phyloP scores from a whole-genome alignment of 2,113 vertebrate genomes.

The Cisticola juncidis region DNA sequence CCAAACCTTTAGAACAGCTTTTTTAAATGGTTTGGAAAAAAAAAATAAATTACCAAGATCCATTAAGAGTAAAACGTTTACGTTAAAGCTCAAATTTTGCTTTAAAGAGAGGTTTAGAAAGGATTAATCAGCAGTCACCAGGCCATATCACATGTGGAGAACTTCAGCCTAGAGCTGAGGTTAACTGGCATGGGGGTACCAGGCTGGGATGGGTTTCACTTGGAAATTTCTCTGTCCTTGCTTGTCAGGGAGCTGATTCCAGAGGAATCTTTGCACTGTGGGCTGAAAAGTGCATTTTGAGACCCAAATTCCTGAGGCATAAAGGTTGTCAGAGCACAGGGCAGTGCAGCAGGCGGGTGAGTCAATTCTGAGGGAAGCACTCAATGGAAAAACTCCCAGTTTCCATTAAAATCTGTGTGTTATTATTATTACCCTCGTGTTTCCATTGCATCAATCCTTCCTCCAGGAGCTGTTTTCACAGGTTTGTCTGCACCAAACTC shows the following conservation, averaged over 20 bases:
- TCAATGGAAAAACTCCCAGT: not conserved
- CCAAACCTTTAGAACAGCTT: not conserved
- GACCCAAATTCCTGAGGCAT: not conserved
- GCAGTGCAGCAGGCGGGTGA: not conserved
- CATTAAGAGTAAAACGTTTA: not conserved
- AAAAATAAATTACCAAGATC: not conserved
- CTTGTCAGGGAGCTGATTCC: not conserved
- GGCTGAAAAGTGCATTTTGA: not conserved
- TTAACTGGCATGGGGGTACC: not conserved
- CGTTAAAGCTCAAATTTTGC: not conserved
- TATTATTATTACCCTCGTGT: accelerated
- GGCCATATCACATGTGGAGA: not conserved
- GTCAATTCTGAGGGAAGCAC: not conserved
- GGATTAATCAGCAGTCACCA: not conserved
- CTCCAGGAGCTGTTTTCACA: not conserved
- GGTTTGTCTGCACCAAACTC: not conserved
- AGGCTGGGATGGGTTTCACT: not conserved
- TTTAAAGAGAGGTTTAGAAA: not conserved
- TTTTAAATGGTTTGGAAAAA: not conserved
- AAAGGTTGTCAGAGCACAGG: not conserved
- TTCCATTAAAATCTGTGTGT: not conserved
- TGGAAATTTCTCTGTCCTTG: not conserved
- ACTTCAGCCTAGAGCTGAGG: not conserved
- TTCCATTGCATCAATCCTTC: not conserved
- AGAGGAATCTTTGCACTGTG: not conserved